Base-by-base conservation (phyloP, 2,797 vertebrate species). In the Coranthus polyacanthus region DNA sequence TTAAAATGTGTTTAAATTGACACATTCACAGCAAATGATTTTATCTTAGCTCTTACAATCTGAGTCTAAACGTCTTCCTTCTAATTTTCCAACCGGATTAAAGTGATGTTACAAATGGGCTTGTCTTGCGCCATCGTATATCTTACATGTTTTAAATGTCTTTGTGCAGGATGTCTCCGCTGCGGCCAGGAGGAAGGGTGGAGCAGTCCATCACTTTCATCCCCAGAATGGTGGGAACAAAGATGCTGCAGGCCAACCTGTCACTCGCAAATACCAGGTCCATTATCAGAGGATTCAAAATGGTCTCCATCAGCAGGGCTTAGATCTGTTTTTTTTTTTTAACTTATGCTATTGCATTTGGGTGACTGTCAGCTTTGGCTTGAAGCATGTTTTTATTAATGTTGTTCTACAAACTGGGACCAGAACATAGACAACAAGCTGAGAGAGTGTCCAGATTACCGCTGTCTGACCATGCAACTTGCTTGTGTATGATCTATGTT, bases 201-300 rank as follows among this genome's bases (percentile, higher is more conserved):
- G 38, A 56, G 71, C 83, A 75, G 16, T 7, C 1, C 0, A 49
- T 94, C 56, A 37, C 3, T 2, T 93, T 92, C 70, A 68, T 4
- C 32, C 93, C 94, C 34, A 80, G 3, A 46, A 88, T 71, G 78
- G 13, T 12, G 34, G 94, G 93, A 44, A 39, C 11, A 0, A 94
- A 88, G 80, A 94, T 94, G 93, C 84, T 95, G 50, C 92, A 93
- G 21, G 90, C 93, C 4, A 88, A 20, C 37, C 61, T 95, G 18
- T 41, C 38, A 0, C 68, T 94, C 34, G 37, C 13, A 6, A 68
- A 90, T 51, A 49, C 29, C 1, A 67, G 54, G 13, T 22, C 67
- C 26, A 49, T 83, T 4, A 59, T 94, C 57, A 84, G 82, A 73
- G 92, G 93, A 56, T 94, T 90, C 63, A 81, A 78, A 64, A 93